A percentile compares a stretch with the other conserved stretches of the same genome.
Conservation (phyloP, 2,888 invertebrate genomes). For the Ashinkailepas kermadecensis region DNA sequence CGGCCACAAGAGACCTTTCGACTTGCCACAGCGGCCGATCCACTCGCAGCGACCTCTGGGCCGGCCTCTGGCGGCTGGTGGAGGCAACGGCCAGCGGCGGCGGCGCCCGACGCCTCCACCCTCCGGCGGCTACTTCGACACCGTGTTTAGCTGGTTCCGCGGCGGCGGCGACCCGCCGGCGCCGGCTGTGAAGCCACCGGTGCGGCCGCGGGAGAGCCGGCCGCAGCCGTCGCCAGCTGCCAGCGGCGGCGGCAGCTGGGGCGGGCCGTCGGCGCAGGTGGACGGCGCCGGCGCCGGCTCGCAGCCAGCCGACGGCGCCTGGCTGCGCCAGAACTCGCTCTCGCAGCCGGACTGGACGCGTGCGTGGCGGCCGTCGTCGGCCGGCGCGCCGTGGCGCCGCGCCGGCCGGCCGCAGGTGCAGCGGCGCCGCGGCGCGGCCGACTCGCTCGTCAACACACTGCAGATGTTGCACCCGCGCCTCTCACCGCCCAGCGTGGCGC, state of each 20-base stretch:
- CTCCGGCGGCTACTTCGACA: not conserved
- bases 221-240: too few species aligned
- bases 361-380: not conserved
- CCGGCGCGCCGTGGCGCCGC: not conserved
- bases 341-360: not conserved
- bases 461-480: not conserved
- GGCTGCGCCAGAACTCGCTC: not conserved
- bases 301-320: not conserved
- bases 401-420: not conserved
- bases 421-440: not conserved
- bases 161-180: not conserved
- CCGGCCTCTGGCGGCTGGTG: not conserved
- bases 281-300: not conserved
- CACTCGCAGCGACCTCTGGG: too few species aligned
- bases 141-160: not conserved
- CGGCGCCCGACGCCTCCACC: not conserved
- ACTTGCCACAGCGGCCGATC: not conserved
- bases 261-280: not conserved
- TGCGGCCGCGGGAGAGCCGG: not conserved
- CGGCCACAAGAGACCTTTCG: not conserved
- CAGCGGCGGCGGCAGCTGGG: not conserved
- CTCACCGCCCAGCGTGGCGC: not conserved
- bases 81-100: not conserved
- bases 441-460: not conserved
- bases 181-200: not conserved